Base-by-base conservation (phyloP, 2,888 invertebrate species). In the Hoplodrina blanda region DNA sequence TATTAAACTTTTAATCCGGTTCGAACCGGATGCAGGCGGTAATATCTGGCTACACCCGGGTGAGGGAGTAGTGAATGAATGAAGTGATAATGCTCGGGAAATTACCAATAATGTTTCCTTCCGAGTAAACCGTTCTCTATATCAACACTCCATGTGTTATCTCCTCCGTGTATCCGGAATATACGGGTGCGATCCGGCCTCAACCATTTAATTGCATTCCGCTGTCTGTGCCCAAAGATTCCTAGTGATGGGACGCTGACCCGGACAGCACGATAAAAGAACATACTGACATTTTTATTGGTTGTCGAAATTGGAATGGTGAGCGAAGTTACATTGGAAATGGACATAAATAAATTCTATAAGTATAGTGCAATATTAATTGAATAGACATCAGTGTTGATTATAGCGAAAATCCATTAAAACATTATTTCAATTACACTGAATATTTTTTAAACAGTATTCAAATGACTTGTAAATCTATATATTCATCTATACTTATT, bases 181-280 rank as follows among this genome's bases (percentile, higher is more conserved):
- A 78, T 76, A 76, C 82, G 73, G 64, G 73, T 54, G 64, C 71
- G 73, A 78, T 68, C 70, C 73, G 61, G 70, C 62, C 56, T 53
- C 72, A 64, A 66, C 64, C 67, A 62, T 74, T 83, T 83, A 83
- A 83, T 83, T 83, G 83, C 85, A 83, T 83, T 83, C 83, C 85
- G 81, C 69, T 83, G 85, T 85, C 83, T 69, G 69, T 49, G 62
- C 52, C 70, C 73, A 77, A 82, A 82, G 76, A 82, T 78, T 57
- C n/a, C 62, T 80, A 84, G 82, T 74, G 82, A 79, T 80, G 85
- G 66, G 78, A 50, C 57, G 46, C 1, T 15, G 49, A 59, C 25
- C 52, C 46, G 49, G 17, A 33, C 17, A 41, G 17, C 41, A 41
- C 25, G 59, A 46, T 46, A 41, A 73, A 73, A 62, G n/a, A 49